These are phyloP conservation scores for Limnephilus marmoratus DNA, from an alignment of 2,888 invertebrate species.

Conservation along the genomic window DNA sequence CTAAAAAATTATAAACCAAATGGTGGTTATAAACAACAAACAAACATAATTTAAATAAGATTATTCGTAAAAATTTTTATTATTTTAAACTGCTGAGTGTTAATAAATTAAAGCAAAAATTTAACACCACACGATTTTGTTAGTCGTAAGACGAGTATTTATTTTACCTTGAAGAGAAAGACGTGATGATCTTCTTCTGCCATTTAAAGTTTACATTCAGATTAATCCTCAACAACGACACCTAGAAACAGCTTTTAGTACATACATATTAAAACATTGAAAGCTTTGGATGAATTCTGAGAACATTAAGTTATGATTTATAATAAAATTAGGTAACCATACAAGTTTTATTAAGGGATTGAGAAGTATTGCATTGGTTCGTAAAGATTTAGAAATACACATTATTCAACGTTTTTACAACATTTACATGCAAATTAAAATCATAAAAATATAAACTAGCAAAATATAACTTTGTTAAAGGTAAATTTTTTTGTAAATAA, in stretches of 20 bases:
- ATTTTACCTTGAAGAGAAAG: not conserved
- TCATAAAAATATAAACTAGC: too few relatives aligned
- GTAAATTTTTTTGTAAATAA: not conserved
- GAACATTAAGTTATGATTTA: not conserved
- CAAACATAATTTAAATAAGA: not conserved
- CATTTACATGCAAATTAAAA: not conserved
- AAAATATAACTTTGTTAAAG: not conserved
- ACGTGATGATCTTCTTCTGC: not conserved
- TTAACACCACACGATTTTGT: not conserved
- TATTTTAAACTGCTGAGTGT: not conserved
- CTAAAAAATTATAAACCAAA: not conserved
- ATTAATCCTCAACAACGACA: constrained; percentile 3
- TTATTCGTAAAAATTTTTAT: not conserved
- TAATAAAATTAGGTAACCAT: too few relatives aligned
- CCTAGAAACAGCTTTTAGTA: constrained; percentile 28
- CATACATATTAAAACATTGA: not conserved
- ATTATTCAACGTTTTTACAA: not conserved
- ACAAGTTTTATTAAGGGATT: too few relatives aligned
- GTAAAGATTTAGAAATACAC: not conserved
- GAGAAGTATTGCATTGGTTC: not conserved
- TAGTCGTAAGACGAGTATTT: not conserved
- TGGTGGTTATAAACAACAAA: not conserved
- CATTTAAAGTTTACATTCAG: not conserved
- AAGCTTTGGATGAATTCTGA: not conserved
- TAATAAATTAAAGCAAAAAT: not conserved